Evolutionary conservation across 2,113 vertebrate species (phyloP), one percentile per base, ranked within the genome.

Genomic region (Rhinoptilus africanus): DNA sequence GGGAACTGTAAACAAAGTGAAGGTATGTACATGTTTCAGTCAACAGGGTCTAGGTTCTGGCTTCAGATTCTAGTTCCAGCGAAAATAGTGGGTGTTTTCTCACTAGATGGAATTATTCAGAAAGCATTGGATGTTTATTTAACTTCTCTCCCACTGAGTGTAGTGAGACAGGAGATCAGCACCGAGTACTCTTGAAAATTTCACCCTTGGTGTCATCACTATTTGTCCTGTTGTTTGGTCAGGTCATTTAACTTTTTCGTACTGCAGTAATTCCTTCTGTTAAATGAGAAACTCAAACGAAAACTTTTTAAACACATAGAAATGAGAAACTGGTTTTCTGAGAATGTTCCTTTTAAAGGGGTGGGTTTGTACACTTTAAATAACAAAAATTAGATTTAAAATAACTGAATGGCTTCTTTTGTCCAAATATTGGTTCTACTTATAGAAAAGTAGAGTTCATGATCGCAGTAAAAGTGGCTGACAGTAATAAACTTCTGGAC

Each of bases 1-100:
- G 82, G 54, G 85, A 89, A 93, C 45, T 83, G 79, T 77, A 92
- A 96, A 95, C 75, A 88, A 56, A 92, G 35, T 21, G 26, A 51
- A 60, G 62, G 59, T 63, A 73, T 9, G 48, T 21, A 18, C 37
- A 47, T 66, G 15, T 80, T 92, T 92, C 54, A 67, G 59, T 83
- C 50, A 84, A 77, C 13, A 63, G 26, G 34, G 30, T 67, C n/a
- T 78, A 72, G 28, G 32, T 80, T 87, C 53, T 90, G 64, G 22
- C 37, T 78, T 92, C 81, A 89, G 56, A 75, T 78, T 82, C 48
- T 64, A 48, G 48, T 75, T 67, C 72, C 48, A 12, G 43, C 79
- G 62, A 82, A 87, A 93, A 66, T 48, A 82, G 66, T 81, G 81
- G 75, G 78, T 83, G 78, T 27, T 51, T 83, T 92, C 75, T 88